phyloP scores from a whole-genome alignment of 1,140 invertebrate species.

The Macrosteles quadrilineatus region DNA sequence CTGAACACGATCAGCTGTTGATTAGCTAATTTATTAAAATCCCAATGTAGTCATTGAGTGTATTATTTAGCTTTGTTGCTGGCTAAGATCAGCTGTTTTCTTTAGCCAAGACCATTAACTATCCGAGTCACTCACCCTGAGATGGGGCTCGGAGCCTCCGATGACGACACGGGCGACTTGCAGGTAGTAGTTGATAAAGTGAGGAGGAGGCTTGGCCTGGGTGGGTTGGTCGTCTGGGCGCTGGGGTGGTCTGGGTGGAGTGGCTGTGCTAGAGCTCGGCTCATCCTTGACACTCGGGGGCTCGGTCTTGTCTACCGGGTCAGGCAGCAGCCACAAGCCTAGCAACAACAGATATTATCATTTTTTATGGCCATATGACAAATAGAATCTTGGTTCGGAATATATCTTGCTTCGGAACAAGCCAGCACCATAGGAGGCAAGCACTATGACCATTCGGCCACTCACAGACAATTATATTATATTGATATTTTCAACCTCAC shows the following conservation, averaged over 20 bases:
- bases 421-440: no score
- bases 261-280: not conserved
- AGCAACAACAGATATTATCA: no score
- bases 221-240: not conserved
- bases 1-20: no score
- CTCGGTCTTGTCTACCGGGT: not conserved
- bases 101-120: no score
- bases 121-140: constrained; percentile 22
- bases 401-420: not conserved
- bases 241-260: not conserved
- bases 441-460: no score
- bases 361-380: not conserved
- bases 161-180: constrained; percentile 26
- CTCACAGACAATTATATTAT: no score
- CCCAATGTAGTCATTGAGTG: no score
- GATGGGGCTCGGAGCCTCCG: constrained; percentile 21
- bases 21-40: no score
- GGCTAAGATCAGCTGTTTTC: no score
- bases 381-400: not conserved
- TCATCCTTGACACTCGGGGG: not conserved
- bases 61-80: no score
- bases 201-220: constrained; percentile 8
- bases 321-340: constrained; percentile 6
- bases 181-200: constrained; percentile 32
- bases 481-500: constrained; percentile 25